Base-by-base conservation (phyloP, 2,797 vertebrate species). In the Manis pentadactyla region DNA sequence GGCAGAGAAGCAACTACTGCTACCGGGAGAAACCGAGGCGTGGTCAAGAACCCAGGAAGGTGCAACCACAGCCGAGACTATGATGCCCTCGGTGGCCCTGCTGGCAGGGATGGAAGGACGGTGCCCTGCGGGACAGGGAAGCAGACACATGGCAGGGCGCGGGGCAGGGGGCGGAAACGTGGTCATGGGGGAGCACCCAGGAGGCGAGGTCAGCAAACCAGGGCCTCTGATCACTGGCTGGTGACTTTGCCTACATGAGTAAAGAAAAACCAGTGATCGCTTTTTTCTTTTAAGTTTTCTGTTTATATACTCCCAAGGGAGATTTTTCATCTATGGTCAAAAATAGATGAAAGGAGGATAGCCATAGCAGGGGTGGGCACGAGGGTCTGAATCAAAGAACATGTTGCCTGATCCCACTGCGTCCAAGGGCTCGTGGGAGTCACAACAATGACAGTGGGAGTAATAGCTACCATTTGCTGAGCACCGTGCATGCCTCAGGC, bases 241-340 rank as follows among this genome's bases (percentile, higher is more conserved):
- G 91, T 15, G 19, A 55, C 66, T 78, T 71, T 95, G 66, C 94
- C 91, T 92, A 13, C 10, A 2, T 31, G 63, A 95, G 46, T 79
- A 75, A 94, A 95, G 78, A 93, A 92, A 93, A 61, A 87, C 85
- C 83, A 93, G 87, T 9, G 86, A 89, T 79, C 1, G 0, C 46
- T 49, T 77, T 68, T 95, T 79, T 78, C 78, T 85, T 91, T 87
- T 87, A 4, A 29, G 63, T 90, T 92, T 84, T 87, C 81, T 95
- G 61, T 94, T 90, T 95, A 96, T 85, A 74, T 7, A 46, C 7
- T 97, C 86, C 53, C 91, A 83, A 63, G 84, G 75, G 75, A 97
- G 81, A 73, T 23, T 92, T 96, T 88, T 88, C 75, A 94, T 75
- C 85, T 77, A 31, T 61, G 78, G 49, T 69, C 93, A 93, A 91